phyloP scores from a whole-genome alignment of 2,113 vertebrate genomes.

The Varanus salvator region DNA sequence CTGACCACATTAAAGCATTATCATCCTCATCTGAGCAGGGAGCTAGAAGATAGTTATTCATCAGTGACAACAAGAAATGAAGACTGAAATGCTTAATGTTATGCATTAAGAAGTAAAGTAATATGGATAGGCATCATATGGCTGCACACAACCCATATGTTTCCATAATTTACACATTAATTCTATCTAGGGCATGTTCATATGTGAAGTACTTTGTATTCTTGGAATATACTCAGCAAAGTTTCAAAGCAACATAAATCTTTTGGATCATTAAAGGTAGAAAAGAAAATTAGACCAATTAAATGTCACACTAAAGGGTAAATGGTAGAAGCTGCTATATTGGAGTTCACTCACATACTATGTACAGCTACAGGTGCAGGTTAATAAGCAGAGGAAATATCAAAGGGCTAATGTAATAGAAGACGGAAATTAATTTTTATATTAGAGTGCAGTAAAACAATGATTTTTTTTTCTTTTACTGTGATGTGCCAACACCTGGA shows the following conservation, averaged over 20 bases:
- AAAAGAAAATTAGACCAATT: constrained; percentile 31
- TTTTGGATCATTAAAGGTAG: constrained; percentile 21
- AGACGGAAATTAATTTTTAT: background rate
- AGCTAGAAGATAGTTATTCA: background rate
- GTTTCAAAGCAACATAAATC: background rate
- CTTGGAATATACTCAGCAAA: background rate
- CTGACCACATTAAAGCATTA: background rate
- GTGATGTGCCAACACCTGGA: background rate
- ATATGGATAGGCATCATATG: background rate
- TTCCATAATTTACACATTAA: background rate
- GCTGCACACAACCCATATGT: background rate
- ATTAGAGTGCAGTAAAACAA: background rate
- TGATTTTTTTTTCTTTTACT: background rate
- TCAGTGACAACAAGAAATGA: background rate
- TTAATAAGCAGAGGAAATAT: constrained; percentile 42
- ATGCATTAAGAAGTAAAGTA: constrained; percentile 6
- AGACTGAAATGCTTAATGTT: constrained; percentile 10
- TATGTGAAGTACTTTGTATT: constrained; percentile 12
- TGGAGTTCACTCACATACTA: background rate
- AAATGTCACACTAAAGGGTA: constrained; percentile 7
- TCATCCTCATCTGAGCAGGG: background rate
- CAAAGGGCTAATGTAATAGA: constrained; percentile 28
- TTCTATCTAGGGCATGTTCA: background rate
- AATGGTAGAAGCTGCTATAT: constrained; percentile 8
- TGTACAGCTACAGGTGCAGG: constrained; percentile 12